These are phyloP conservation scores for Drosophila flavopinicola DNA, from an alignment of 2,888 invertebrate species.

Conservation along the genomic window DNA sequence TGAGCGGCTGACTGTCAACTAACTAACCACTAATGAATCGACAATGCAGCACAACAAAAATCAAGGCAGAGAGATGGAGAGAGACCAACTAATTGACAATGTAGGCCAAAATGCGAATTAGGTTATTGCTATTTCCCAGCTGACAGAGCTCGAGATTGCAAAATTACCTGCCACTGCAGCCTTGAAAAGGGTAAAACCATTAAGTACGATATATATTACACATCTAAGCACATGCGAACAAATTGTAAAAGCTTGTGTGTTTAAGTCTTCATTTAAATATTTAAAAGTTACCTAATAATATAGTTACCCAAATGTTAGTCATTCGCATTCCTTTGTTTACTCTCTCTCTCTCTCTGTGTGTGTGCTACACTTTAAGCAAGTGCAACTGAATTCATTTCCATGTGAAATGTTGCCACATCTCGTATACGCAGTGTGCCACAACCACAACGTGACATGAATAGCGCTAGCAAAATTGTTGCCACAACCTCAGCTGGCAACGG, in stretches of 20 bases:
- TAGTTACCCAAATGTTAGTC: not conserved
- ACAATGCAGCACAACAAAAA: slow-evolving; percentile 21
- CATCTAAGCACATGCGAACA: no score
- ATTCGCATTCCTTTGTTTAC: slow-evolving; percentile 2
- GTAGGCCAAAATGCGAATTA: slow-evolving; percentile 24
- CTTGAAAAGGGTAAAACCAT: no score
- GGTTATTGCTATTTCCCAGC: slow-evolving; percentile 10
- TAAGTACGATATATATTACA: not conserved
- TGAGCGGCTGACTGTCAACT: slow-evolving; percentile 12
- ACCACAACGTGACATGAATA: slow-evolving; percentile 29
- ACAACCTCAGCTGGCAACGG: slow-evolving; percentile 29
- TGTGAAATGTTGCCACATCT: slow-evolving; percentile 4
- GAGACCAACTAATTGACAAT: slow-evolving; percentile 25
- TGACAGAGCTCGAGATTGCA: slow-evolving; percentile 12
- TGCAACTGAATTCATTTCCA: slow-evolving; percentile 29
- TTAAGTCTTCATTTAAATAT: no score
- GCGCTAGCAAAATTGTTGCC: slow-evolving; percentile 18
- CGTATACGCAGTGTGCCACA: slow-evolving; percentile 14
- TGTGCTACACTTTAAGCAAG: slow-evolving; percentile 23
- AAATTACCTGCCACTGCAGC: slow-evolving; percentile 1
- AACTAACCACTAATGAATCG: slow-evolving; percentile 27
- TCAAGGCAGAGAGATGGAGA: not conserved
- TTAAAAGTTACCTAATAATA: slow-evolving; percentile 6
- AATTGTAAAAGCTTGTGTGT: no score
- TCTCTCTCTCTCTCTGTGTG: slow-evolving; percentile 12